These are phyloP conservation scores for Silvanus unidentatus DNA, from an alignment of 2,888 invertebrate species.

Conservation along the genomic window DNA sequence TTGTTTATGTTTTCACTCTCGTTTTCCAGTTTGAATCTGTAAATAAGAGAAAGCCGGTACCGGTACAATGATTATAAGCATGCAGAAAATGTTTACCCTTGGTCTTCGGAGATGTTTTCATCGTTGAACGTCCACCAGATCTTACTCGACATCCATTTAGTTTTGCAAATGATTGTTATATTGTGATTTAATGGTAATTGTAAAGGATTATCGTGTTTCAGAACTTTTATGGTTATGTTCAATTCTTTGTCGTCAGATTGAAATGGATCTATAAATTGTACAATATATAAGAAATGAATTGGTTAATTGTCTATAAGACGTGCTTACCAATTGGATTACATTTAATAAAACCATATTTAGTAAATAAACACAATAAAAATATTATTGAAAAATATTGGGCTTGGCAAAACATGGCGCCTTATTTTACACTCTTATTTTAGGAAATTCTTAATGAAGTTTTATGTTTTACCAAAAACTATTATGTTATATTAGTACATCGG, in stretches of 20 bases:
- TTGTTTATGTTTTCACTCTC: conserved; percentile 44
- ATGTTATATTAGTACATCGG: no score
- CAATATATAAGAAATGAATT: no score
- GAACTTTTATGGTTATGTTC: conserved; percentile 40
- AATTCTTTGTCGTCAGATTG: conserved; percentile 34
- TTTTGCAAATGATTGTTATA: conserved; percentile 52
- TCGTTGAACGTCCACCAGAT: conserved; percentile 57
- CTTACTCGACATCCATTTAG: conserved; percentile 47
- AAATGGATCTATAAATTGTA: conserved; percentile 25
- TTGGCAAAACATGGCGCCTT: conserved; percentile 46
- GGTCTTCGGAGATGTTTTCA: conserved; percentile 50
- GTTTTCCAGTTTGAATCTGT: conserved; percentile 41
- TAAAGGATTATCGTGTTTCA: conserved; percentile 35
- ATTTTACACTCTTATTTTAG: no score
- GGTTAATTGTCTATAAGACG: not conserved
- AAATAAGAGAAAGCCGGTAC: conserved; percentile 13
- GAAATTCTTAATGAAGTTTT: no score
- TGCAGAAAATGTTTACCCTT: conserved; percentile 41
- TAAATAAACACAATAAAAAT: conserved; percentile 34
- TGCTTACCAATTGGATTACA: conserved; percentile 40
- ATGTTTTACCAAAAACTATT: no score
- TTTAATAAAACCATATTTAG: conserved; percentile 27
- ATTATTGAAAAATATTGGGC: conserved; percentile 41
- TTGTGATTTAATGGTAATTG: conserved; percentile 46
- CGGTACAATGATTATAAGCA: no score